Conservation (phyloP, 2,797 vertebrate genomes). For the Vipera latastei region DNA sequence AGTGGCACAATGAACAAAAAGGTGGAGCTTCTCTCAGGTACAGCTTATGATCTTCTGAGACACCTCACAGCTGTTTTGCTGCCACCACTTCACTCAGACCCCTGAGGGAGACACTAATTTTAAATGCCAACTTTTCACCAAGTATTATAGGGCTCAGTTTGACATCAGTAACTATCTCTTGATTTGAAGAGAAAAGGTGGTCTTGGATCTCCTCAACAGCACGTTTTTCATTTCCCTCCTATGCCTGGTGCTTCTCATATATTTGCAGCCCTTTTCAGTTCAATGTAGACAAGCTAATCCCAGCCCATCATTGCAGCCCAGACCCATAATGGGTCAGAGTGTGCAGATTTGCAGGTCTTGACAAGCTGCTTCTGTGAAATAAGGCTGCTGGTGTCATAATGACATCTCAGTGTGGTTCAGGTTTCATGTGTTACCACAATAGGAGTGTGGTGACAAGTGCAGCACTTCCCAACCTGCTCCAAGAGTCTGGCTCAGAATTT, state of each 20-base stretch:
- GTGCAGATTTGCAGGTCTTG: constrained; percentile 6
- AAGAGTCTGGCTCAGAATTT: constrained; percentile 46
- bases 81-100: background rate
- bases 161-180: background rate
- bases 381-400: background rate
- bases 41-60: background rate
- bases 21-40: background rate
- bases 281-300: constrained; percentile 6
- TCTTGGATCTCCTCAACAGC: background rate
- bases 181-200: background rate
- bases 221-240: background rate
- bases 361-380: background rate
- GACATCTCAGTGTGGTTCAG: background rate
- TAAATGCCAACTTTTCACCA: background rate
- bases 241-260: background rate
- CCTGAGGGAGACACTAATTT: background rate
- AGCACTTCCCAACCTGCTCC: constrained; percentile 5
- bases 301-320: background rate
- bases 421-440: constrained; percentile 5
- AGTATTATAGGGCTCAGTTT: background rate
- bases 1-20: background rate
- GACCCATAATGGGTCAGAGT: background rate
- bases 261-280: background rate
- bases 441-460: constrained; percentile 9
- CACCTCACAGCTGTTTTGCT: background rate